phyloP scores from a whole-genome alignment of 2,888 invertebrate genomes.

The Ennomos erosarius region DNA sequence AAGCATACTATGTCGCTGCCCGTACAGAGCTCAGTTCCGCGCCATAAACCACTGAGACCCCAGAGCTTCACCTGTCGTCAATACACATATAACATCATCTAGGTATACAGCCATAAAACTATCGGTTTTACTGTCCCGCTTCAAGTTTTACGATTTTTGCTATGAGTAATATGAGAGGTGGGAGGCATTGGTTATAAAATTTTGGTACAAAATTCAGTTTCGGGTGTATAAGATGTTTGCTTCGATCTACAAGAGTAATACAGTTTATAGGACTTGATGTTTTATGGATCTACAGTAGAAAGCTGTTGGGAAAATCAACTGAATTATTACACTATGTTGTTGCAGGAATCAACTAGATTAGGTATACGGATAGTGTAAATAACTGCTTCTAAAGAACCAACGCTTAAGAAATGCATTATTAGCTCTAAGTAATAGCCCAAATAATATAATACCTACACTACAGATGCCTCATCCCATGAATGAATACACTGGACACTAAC shows the following conservation, averaged over 20 bases:
- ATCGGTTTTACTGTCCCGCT: conserved; percentile 67
- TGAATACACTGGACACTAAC: no score
- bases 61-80: conserved; percentile 65
- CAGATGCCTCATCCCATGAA: no score
- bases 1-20: not conserved
- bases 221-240: conserved; percentile 2
- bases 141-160: conserved; percentile 63
- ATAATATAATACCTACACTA: no score
- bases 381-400: no score
- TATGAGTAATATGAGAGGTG: conserved; percentile 22
- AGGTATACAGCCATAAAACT: conserved; percentile 59
- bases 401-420: no score
- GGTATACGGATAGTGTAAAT: no score
- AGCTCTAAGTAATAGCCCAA: no score
- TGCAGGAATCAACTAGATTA: no score
- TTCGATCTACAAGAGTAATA: not conserved
- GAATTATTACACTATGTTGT: no score
- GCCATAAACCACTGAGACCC: conserved; percentile 47
- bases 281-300: no score
- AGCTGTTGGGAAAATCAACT: no score
- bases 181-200: conserved; percentile 16
- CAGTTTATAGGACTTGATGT: no score
- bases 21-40: conserved; percentile 45
- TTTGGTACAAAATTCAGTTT: conserved; percentile 25
- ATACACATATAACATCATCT: conserved; percentile 49